Evolutionary conservation across 2,113 vertebrate species (phyloP), one percentile per base, ranked within the genome.

Genomic region (Pachycephala philippinensis): DNA sequence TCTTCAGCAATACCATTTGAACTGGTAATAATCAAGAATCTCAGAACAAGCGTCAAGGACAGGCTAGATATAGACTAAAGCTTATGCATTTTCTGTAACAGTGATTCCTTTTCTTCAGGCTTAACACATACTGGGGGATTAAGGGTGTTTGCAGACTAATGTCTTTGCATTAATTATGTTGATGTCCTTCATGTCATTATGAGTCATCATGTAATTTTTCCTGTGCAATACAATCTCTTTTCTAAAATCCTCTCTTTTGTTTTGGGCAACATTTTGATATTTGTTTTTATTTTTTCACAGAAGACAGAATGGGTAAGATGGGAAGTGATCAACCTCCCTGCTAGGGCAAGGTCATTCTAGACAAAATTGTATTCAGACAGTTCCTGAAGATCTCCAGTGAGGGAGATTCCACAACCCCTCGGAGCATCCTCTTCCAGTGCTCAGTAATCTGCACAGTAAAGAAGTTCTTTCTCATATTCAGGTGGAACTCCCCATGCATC

Each of bases 41-140:
- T 64, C 37, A 60, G 27, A 83, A 79, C 3, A 83, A 45, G 6
- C 69, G 45, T 53, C 18, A 86, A 90, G 86, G 71, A 40, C 28
- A 28, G 7, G 56, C 56, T 3, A 59, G 57, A 26, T 39, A 35
- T 7, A 64, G 47, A 64, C 59, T 83, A 85, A 84, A 85, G 1
- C 2, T 63, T 66, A 42, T 9, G 6, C 22, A 12, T n/a, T 63
- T 74, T 87, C 69, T 90, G 11, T 66, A 75, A 18, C 15, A 74
- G 13, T 20, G 17, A 50, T 65, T 81, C 31, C 17, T 81, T 93
- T 89, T 44, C 21, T 76, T 64, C n/a, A 65, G 20, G 20, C 13
- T 87, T 70, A 78, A 54, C 63, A 31, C n/a, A 66, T 54, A 21
- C 69, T 54, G 27, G 28, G 78, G 45, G 77, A 93, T 93, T 95